These are phyloP conservation scores for Argya squamiceps DNA, from an alignment of 2,797 vertebrate genomes.

Conservation along the genomic window DNA sequence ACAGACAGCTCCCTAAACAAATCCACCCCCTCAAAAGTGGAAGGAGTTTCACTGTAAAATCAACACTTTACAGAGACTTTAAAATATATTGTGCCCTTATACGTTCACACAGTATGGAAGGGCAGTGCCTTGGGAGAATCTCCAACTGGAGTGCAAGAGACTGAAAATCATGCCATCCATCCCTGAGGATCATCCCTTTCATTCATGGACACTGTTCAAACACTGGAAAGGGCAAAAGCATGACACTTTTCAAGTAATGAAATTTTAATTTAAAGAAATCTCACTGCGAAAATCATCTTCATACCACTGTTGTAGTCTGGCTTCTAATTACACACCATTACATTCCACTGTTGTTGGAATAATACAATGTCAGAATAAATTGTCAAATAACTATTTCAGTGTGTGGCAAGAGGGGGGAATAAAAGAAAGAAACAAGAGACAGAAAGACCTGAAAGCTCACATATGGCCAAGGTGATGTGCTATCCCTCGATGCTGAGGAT, in stretches of 20 bases:
- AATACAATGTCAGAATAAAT: background rate
- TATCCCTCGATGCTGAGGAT: background rate
- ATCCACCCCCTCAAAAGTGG: background rate
- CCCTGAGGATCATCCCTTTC: background rate
- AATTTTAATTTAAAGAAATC: conserved; percentile 11
- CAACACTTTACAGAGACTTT: background rate
- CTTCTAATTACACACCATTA: conserved; percentile 4
- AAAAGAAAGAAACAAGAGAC: background rate
- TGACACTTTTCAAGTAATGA: background rate
- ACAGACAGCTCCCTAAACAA: background rate
- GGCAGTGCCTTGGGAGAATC: background rate
- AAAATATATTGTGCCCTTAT: background rate
- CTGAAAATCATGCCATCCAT: background rate
- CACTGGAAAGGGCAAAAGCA: background rate
- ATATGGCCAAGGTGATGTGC: background rate
- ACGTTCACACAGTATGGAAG: background rate
- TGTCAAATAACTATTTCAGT: background rate
- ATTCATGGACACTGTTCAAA: background rate
- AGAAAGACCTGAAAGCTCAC: background rate
- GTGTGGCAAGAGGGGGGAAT: rapidly evolving
- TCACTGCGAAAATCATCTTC: background rate
- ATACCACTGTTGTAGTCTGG: background rate
- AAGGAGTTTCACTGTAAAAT: background rate
- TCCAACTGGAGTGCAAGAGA: rapidly evolving
- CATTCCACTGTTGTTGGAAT: background rate